Evolutionary conservation across 2,113 vertebrate genomes (phyloP).

Genomic region (Dipodomys spectabilis): DNA sequence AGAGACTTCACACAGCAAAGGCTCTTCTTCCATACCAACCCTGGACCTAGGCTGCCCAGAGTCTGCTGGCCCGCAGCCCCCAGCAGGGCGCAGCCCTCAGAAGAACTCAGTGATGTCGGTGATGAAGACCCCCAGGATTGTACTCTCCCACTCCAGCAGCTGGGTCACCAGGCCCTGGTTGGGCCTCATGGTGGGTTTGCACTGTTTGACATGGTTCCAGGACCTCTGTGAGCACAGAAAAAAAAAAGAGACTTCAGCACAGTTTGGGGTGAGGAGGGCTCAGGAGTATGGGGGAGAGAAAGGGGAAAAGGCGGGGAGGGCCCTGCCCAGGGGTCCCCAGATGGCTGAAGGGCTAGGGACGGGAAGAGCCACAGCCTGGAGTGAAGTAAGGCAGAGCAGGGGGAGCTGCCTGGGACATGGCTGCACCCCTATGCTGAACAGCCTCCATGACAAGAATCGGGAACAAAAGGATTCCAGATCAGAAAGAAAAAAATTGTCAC

Average conservation of each 20-base stretch:
- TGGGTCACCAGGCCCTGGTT: conserved; percentile 89
- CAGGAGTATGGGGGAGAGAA: neutral
- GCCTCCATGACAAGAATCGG: too few species aligned
- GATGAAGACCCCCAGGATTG: conserved; percentile 51
- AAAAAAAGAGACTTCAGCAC: conserved; percentile 20
- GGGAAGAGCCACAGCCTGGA: neutral
- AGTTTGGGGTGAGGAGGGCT: neutral
- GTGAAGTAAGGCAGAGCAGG: neutral
- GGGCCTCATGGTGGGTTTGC: conserved; percentile 89
- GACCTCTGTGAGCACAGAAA: conserved; percentile 86
- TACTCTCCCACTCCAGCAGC: conserved; percentile 91
- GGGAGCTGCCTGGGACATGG: neutral
- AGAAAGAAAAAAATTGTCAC: too few species aligned
- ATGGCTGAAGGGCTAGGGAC: neutral
- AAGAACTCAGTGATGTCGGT: conserved; percentile 86
- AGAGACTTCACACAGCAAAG: neutral
- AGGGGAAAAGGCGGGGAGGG: too few species aligned
- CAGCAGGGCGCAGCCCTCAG: conserved; percentile 72
- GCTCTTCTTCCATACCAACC: conserved; percentile 40
- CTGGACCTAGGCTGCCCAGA: neutral
- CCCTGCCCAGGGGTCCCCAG: neutral
- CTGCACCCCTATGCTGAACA: neutral
- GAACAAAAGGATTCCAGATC: too few species aligned
- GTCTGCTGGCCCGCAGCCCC: neutral
- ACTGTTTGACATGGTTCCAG: conserved; percentile 87